Evolutionary conservation across 23 tunicate species (phyloP).

Genomic region (Oikopleura vanhoeffeni): DNA sequence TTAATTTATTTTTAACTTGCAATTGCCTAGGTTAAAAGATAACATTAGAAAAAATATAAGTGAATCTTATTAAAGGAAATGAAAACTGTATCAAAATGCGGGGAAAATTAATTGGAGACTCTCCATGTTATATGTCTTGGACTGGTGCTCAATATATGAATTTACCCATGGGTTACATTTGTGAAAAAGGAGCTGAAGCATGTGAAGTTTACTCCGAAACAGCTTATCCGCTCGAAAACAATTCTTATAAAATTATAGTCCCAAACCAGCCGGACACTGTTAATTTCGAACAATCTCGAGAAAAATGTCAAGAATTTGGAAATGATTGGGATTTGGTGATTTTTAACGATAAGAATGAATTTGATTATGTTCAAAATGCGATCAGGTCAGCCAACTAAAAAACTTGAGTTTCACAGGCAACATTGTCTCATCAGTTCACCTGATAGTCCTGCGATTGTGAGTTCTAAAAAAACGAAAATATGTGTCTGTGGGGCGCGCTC

Average conservation of each 20-base stretch:
- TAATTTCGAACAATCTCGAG: not conserved
- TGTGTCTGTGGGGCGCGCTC: too few relatives aligned
- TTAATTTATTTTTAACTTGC: too few relatives aligned
- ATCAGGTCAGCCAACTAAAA: not conserved
- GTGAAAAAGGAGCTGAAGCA: not conserved
- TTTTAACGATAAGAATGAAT: not conserved
- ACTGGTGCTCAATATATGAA: not conserved
- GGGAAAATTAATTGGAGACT: not conserved
- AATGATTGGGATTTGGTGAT: not conserved
- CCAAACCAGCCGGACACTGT: not conserved
- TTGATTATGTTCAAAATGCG: not conserved
- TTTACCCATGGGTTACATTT: not conserved
- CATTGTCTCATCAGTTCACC: too few relatives aligned
- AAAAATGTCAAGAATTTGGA: not conserved
- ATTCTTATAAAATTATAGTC: not conserved
- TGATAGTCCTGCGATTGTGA: too few relatives aligned
- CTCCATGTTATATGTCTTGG: not conserved
- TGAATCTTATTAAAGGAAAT: too few relatives aligned
- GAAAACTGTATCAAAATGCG: not conserved
- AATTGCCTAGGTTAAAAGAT: too few relatives aligned
- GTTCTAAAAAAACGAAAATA: too few relatives aligned
- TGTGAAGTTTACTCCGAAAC: not conserved
- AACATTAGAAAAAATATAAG: too few relatives aligned
- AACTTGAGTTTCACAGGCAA: too few relatives aligned
- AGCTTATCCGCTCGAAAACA: not conserved